Evolutionary conservation across 1,140 invertebrate species (phyloP), one percentile per base, ranked within the genome.

Genomic region (Drosophila sp.): DNA sequence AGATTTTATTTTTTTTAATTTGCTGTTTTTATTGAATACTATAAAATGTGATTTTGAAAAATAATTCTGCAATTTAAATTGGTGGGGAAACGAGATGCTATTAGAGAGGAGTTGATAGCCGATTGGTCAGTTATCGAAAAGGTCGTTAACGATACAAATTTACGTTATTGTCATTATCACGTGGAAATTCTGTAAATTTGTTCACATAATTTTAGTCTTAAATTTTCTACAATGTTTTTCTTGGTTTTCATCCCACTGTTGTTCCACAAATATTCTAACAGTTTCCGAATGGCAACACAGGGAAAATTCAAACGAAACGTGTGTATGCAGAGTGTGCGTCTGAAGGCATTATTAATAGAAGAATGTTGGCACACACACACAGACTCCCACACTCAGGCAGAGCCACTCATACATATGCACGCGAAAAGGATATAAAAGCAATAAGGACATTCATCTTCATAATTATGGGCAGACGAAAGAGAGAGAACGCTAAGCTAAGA

Each of bases 391-490:
- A 35, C 40, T 29, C 40, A 47, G 47, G n/a, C 44, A 44, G n/a
- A 38, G 5, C 6, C 55, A 41, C 5, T 11, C 35, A 63, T 40
- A 35, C 33, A 57, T 60, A 67, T 25, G 56, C 76, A 86, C 54
- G 60, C 72, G 77, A 77, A 72, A 78, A 62, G 66, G 79, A 76
- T 83, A 89, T 89, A 89, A 89, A 87, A 89, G 84, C 83, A 87
- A 87, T 89, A 87, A 87, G 79, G 54, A 87, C 83, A 87, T 87
- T 87, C 84, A 87, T 87, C 79, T 87, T 87, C 84, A 87, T 87
- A 87, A 87, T 87, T 87, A 83, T 70, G 40, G 75, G 38, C 69
- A 57, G 56, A 41, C 38, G 35, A 32, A 3, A 41, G 33, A 47
- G 47, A 3, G 23, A 44, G 32, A 17, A 17, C 29, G 17, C n/a